Conservation (phyloP, 2,888 invertebrate genomes). For the Holacanthella duospinosa region DNA sequence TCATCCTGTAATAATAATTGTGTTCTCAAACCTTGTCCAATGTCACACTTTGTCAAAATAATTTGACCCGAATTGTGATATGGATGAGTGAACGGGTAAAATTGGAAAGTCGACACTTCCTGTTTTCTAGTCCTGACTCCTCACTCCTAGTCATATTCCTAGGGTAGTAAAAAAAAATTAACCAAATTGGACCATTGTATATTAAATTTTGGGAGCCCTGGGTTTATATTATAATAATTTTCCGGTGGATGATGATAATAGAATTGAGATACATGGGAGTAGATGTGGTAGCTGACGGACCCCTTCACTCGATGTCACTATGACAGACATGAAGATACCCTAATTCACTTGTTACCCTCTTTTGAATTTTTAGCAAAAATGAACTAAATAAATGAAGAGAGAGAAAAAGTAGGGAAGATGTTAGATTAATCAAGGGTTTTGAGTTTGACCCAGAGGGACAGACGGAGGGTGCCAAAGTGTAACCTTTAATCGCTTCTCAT, state of each 20-base stretch:
- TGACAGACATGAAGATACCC: background rate
- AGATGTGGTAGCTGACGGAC: background rate
- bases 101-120: background rate
- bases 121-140: no score
- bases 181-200: no score
- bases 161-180: no score
- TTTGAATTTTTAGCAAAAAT: background rate
- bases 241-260: no score
- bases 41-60: background rate
- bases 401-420: constrained; percentile 18
- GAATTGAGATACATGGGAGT: constrained; percentile 2
- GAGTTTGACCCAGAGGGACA: constrained; percentile 25
- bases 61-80: background rate
- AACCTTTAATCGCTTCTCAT: constrained; percentile 24
- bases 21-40: background rate
- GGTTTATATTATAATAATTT: no score
- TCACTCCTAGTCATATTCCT: no score
- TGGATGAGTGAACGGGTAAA: background rate
- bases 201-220: no score
- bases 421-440: constrained; percentile 33
- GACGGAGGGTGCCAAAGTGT: constrained; percentile 28
- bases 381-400: background rate
- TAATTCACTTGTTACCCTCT: background rate
- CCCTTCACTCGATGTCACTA: background rate
- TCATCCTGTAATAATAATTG: background rate